phyloP scores from a whole-genome alignment of 2,113 vertebrate genomes.

The zebrafish (Danio rerio) region DNA sequence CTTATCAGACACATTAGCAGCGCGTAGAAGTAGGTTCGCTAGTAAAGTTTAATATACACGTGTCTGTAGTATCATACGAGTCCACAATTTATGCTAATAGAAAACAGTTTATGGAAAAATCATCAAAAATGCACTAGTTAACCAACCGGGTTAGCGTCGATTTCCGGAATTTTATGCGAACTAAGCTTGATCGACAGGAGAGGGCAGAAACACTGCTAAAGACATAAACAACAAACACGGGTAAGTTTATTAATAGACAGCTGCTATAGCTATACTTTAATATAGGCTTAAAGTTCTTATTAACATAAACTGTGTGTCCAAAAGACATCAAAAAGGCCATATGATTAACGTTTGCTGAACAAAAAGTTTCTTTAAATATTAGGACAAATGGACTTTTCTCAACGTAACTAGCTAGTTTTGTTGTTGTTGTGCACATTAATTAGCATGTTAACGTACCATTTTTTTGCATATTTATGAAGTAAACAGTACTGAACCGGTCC shows the following conservation, averaged over 20 bases:
- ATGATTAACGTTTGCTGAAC: too few relatives aligned
- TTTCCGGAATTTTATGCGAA: neutral
- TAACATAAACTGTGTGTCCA: neutral
- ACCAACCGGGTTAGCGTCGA: neutral
- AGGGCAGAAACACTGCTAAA: neutral
- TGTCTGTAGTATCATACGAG: neutral
- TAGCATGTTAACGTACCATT: too few relatives aligned
- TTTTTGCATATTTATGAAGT: too few relatives aligned
- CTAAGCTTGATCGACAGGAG: neutral
- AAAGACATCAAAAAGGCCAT: too few relatives aligned
- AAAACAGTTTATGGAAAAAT: neutral
- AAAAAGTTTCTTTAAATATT: too few relatives aligned
- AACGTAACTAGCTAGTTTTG: too few relatives aligned
- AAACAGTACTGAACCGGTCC: too few relatives aligned
- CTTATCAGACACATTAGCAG: neutral
- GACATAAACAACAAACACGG: constrained; percentile 6
- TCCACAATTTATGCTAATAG: neutral
- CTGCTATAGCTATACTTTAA: neutral
- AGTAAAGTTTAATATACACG: neutral
- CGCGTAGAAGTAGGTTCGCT: neutral
- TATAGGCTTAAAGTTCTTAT: neutral
- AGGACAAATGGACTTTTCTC: too few relatives aligned
- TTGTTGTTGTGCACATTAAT: too few relatives aligned
- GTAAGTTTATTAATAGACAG: neutral
- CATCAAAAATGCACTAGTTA: neutral